These are phyloP conservation scores for Melieria crassipennis DNA, from an alignment of 2,888 invertebrate species.

Conservation along the genomic window DNA sequence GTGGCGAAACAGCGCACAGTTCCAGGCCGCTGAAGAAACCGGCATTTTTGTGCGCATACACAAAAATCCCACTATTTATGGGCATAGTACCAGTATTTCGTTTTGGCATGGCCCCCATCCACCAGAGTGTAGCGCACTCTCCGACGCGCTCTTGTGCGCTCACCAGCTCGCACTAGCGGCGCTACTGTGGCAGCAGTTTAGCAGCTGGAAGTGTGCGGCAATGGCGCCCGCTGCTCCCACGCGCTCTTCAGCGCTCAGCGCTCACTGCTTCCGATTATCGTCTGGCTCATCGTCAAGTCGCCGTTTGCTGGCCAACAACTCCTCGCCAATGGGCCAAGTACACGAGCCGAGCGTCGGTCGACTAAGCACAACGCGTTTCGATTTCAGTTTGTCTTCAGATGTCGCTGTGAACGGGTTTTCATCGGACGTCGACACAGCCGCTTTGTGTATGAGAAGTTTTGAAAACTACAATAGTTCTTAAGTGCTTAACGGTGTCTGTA, in stretches of 20 bases:
- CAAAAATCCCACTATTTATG: too few species aligned
- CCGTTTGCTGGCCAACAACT: conserved; percentile 11
- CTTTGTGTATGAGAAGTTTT: conserved; percentile 9
- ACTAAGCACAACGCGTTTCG: conserved; percentile 14
- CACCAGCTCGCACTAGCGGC: too few species aligned
- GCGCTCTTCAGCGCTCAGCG: conserved; percentile 7
- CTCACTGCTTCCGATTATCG: not conserved
- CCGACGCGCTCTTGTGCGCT: too few species aligned
- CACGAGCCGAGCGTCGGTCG: not conserved
- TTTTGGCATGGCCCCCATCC: too few species aligned
- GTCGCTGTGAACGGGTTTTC: conserved; percentile 18
- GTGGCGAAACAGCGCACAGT: too few species aligned
- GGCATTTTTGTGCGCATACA: too few species aligned
- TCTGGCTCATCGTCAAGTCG: not conserved
- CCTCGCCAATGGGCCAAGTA: not conserved
- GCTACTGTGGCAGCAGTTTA: too few species aligned
- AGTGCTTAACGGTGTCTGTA: too few species aligned
- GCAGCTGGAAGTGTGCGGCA: too few species aligned
- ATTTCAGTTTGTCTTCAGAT: conserved; percentile 29
- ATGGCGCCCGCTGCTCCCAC: not conserved
- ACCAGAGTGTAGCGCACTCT: too few species aligned
- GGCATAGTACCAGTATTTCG: too few species aligned
- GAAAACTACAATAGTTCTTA: not conserved
- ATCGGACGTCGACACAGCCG: conserved; percentile 13
- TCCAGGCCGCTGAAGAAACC: too few species aligned